These are phyloP conservation scores for Cebus imitator DNA, from an alignment of 2,113 vertebrate species.

Conservation along the genomic window DNA sequence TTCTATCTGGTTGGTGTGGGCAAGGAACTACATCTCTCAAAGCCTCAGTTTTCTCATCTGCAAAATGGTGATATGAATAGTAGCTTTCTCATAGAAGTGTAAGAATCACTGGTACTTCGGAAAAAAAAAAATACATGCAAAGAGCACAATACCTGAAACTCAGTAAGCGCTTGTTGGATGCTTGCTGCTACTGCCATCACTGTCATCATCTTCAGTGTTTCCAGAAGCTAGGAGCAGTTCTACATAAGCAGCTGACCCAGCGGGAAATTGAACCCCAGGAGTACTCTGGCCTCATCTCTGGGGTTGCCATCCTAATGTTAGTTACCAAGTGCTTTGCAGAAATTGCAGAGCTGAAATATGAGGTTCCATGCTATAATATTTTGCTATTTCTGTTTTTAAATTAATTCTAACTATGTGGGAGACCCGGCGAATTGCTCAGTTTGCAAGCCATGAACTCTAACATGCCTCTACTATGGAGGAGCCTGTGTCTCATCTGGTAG, in stretches of 20 bases:
- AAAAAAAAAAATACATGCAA: not conserved
- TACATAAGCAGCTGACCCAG: not conserved
- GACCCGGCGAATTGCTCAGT: not conserved
- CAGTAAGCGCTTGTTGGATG: not conserved
- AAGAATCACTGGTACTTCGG: not conserved
- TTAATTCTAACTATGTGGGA: not conserved
- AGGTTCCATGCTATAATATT: accelerated
- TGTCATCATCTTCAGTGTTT: not conserved
- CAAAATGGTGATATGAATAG: not conserved
- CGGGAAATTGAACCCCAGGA: not conserved
- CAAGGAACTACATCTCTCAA: not conserved
- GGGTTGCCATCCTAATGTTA: not conserved
- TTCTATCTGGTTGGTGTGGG: not conserved
- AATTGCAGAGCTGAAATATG: not conserved
- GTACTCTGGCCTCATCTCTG: not conserved
- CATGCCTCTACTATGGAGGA: not conserved
- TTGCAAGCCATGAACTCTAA: not conserved
- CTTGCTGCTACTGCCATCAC: not conserved
- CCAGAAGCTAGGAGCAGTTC: not conserved
- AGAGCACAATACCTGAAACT: not conserved
- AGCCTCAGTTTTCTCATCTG: not conserved
- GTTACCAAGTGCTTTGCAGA: not conserved
- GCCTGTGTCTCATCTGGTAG: not conserved
- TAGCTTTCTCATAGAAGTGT: not conserved
- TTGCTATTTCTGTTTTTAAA: not conserved